phyloP scores from a whole-genome alignment of 92 coral and sea anemone genomes.

The Pocillopora meandrina region DNA sequence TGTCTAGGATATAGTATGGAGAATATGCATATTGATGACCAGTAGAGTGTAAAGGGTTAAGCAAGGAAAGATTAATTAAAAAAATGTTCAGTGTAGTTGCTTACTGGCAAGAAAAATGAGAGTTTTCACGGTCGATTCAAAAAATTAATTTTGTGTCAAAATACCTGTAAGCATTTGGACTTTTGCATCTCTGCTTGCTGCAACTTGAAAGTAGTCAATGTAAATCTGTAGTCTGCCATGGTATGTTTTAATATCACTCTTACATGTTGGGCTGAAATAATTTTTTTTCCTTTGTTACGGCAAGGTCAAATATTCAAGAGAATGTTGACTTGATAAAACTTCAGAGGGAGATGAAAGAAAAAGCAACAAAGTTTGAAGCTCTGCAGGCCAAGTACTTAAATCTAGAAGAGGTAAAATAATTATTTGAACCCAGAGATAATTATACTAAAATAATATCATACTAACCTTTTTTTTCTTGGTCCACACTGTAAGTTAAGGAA shows the following conservation, averaged over 20 bases:
- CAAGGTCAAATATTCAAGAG: conserved; percentile 86
- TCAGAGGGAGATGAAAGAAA: conserved; percentile 94
- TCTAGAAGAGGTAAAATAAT: conserved; percentile 73
- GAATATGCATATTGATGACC: no score
- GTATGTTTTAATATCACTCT: neutral
- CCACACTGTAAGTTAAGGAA: no score
- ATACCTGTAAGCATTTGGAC: no score
- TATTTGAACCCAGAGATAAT: neutral
- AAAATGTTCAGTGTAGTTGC: neutral
- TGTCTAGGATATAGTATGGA: no score
- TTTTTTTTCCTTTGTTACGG: neutral
- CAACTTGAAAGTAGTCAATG: no score
- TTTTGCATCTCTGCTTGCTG: neutral
- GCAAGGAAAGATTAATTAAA: no score
- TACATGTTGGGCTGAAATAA: neutral
- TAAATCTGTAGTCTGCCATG: no score
- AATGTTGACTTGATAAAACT: conserved; percentile 96
- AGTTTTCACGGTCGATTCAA: neutral
- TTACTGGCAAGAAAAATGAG: neutral
- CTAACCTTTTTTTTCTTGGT: no score
- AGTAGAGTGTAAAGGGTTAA: no score
- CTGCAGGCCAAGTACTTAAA: conserved; percentile 87
- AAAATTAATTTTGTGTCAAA: no score
- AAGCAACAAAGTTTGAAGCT: conserved; percentile 89
- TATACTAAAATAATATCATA: no score